A percentile compares a stretch with the other conserved stretches of the same genome.
These are phyloP conservation scores for Apamea monoglypha DNA, from an alignment of 2,888 invertebrate genomes.

Conservation along the genomic window DNA sequence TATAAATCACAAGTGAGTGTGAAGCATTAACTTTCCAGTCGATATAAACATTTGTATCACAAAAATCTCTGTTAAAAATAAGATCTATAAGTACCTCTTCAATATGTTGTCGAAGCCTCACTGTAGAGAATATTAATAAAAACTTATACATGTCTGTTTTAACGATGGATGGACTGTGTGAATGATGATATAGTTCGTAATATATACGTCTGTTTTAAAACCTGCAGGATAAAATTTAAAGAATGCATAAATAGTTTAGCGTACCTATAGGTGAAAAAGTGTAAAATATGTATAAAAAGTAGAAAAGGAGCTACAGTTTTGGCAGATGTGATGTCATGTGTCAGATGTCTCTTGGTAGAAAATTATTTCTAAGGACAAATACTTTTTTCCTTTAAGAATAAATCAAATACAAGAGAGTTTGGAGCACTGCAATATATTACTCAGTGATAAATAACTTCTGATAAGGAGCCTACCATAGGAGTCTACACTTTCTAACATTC, in stretches of 20 bases:
- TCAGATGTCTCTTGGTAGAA: no score
- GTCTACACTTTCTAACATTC: constrained; percentile 40
- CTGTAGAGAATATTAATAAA: neutral
- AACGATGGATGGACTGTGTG: no score
- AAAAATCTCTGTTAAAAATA: neutral
- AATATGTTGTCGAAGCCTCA: neutral
- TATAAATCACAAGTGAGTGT: neutral
- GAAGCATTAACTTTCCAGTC: neutral
- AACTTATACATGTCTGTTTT: no score
- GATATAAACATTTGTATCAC: neutral
- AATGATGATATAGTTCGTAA: no score
- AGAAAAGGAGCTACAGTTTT: neutral
- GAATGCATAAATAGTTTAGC: no score
- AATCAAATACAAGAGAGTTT: neutral
- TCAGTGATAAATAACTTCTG: neutral
- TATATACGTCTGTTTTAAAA: no score
- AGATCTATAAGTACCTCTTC: neutral
- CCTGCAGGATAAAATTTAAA: no score
- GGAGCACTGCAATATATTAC: neutral
- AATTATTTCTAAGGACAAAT: no score
- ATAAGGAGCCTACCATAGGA: constrained; percentile 5
- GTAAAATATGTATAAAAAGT: no score
- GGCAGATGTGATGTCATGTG: no score
- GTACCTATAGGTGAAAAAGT: neutral
- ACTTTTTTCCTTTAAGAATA: no score